Base-by-base conservation (phyloP, 1,140 invertebrate species). In the Drosophila saltans region DNA sequence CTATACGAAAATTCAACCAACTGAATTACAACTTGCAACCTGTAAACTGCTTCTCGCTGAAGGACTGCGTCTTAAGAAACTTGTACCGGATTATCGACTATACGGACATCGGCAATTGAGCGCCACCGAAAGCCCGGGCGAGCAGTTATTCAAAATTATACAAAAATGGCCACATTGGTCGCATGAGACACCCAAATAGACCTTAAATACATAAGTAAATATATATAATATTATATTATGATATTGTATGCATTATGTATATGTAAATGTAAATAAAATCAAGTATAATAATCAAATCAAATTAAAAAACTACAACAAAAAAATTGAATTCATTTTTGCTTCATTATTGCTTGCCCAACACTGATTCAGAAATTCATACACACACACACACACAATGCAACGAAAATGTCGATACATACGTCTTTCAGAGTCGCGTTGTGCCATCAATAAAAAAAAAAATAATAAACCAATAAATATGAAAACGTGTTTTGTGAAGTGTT, bases 121-220 rank as follows among this genome's bases (percentile, higher is more conserved):
- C 2, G 84, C 91, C n/a, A 95, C 94, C 0, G 80, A 92, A 30
- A 96, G 95, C 90, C 96, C 95, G 7, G 96, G 96, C 2, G 83
- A 93, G 39, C 89, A 93, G 60, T 90, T 96, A 0, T 96, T 94
- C 74, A 91, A 93, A 55, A 93, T 93, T 41, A 94, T 95, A n/a
- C 91, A 93, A 65, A 93, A 67, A 3, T 95, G 95, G 95, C 92
- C 93, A 5, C 93, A 95, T 69, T 95, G 93, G 93, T 72, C 77
- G 41, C 40, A 66, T 5, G 41, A 33, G 11, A 41, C 80, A 52
- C 45, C 45, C 11, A 48, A 48, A 7, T 6, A 48, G 21, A 48
- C 21, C 21, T 48, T 48, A 52, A 24, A 24, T 16, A 9, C 21
- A 21, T 26, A 69, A 58, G 59, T 66, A 26, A 11, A 33, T 55